phyloP scores from a whole-genome alignment of 2,888 invertebrate genomes.

The Chirona hameri region DNA sequence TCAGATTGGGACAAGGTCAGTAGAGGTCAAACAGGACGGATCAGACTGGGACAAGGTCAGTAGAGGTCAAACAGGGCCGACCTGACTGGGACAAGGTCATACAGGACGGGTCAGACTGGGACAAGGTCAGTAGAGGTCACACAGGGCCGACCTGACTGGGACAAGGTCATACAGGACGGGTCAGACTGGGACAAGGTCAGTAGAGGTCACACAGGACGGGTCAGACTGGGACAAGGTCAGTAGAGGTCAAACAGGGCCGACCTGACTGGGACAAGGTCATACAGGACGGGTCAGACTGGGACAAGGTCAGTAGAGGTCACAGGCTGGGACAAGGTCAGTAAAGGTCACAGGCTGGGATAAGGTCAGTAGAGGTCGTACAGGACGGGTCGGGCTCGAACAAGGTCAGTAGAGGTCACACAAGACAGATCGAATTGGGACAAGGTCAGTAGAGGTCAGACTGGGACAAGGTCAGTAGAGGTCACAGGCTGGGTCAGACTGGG shows the following conservation, averaged over 20 bases:
- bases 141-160: neutral
- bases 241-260: conserved; percentile 38
- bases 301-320: conserved; percentile 36
- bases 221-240: too few relatives aligned
- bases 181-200: conserved; percentile 41
- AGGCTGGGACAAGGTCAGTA: conserved; percentile 40
- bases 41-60: conserved; percentile 41
- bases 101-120: conserved; percentile 41
- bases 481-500: neutral
- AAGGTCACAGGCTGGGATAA: neutral
- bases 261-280: conserved; percentile 41
- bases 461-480: conserved; percentile 38
- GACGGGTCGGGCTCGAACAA: conserved; percentile 41
- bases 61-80: neutral
- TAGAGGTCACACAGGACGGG: neutral
- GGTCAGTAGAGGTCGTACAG: conserved; percentile 35
- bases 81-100: conserved; percentile 30
- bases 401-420: conserved; percentile 29
- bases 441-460: conserved; percentile 35
- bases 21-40: conserved; percentile 38
- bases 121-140: conserved; percentile 37
- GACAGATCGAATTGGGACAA: too few relatives aligned
- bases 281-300: too few relatives aligned
- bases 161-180: conserved; percentile 37
- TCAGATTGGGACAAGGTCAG: too few relatives aligned